Evolutionary conservation across 2,113 vertebrate species (phyloP).

Genomic region (Tachuris rubrigastra): DNA sequence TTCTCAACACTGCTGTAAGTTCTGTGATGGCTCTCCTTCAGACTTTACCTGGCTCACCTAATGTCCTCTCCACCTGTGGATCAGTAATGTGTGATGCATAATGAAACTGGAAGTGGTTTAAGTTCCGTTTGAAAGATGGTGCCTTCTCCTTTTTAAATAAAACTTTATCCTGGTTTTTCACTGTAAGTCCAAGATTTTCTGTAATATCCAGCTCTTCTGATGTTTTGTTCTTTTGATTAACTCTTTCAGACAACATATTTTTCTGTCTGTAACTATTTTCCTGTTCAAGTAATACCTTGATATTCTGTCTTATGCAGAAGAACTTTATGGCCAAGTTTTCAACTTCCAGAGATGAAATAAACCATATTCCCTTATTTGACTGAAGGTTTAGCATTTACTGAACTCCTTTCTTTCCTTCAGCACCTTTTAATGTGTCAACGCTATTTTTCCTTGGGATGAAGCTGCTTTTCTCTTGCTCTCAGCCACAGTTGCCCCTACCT

Average conservation of each 20-base stretch:
- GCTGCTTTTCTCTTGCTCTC: background rate
- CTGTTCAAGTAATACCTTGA: background rate
- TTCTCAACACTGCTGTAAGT: background rate
- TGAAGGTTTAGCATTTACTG: background rate
- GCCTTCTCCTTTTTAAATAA: background rate
- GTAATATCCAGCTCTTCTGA: background rate
- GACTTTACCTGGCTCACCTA: background rate
- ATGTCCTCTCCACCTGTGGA: background rate
- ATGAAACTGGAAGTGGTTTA: background rate
- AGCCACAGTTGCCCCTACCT: background rate
- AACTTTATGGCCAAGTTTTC: background rate
- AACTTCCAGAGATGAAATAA: background rate
- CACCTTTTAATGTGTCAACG: background rate
- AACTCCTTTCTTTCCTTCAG: background rate
- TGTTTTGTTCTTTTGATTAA: background rate
- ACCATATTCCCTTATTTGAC: background rate
- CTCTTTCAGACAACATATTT: background rate
- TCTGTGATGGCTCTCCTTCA: background rate
- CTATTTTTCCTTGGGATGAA: background rate
- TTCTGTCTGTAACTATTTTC: background rate
- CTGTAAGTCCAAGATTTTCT: background rate
- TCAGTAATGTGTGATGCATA: background rate
- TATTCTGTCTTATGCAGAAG: background rate
- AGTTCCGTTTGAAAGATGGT: background rate
- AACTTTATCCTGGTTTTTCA: background rate